Percentiles rank a stretch among this genome's conserved stretches.
Evolutionary conservation across 2,888 invertebrate genomes (phyloP).

Genomic region (Thecocarcelia acutangulata): DNA sequence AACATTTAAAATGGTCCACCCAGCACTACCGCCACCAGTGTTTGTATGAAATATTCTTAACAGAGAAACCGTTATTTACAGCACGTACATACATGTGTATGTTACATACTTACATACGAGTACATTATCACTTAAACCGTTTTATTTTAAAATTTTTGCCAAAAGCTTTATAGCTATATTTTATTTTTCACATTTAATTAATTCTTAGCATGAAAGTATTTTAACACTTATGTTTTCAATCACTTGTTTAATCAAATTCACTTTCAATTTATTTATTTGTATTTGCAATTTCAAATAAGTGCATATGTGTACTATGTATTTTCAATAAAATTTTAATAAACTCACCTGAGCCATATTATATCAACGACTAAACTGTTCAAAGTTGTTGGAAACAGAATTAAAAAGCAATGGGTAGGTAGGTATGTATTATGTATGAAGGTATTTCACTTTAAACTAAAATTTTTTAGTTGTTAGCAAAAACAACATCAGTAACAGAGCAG

Average conservation of each 20-base stretch:
- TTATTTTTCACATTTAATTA: too few relatives aligned
- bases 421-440: background rate
- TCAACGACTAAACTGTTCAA: slow-evolving; percentile 62
- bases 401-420: slow-evolving; percentile 5
- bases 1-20: too few relatives aligned
- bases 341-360: slow-evolving; percentile 69
- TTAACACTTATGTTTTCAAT: background rate
- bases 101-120: too few relatives aligned
- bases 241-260: background rate
- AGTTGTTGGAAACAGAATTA: slow-evolving; percentile 58
- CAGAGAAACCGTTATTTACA: too few relatives aligned
- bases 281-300: slow-evolving; percentile 27
- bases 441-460: slow-evolving; percentile 33
- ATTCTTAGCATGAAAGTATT: too few relatives aligned
- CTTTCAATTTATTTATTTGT: slow-evolving; percentile 2
- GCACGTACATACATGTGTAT: too few relatives aligned
- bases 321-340: slow-evolving; percentile 35
- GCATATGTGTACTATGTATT: too few relatives aligned
- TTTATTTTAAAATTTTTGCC: too few relatives aligned
- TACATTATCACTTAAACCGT: too few relatives aligned
- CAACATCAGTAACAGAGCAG: slow-evolving; percentile 9
- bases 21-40: too few relatives aligned
- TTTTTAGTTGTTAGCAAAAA: slow-evolving; percentile 50
- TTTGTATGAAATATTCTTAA: too few relatives aligned
- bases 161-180: too few relatives aligned